Evolutionary conservation across 2,113 vertebrate genomes (phyloP).

Genomic region (Prietella phreatophila): DNA sequence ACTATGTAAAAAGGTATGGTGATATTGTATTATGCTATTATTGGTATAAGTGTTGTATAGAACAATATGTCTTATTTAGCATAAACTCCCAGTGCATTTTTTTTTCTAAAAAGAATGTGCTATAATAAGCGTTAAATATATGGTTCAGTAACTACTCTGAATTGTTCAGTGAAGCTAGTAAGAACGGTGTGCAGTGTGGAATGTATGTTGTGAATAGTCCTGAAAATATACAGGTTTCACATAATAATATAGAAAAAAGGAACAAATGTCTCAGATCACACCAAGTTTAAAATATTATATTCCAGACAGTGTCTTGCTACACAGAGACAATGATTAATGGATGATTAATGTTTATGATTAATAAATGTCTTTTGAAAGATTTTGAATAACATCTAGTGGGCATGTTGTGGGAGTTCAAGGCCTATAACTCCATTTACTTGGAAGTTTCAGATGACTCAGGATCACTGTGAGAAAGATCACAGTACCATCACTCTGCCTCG

Average conservation of each 20-base stretch:
- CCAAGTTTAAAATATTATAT: neutral
- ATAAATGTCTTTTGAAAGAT: neutral
- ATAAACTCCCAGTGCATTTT: neutral
- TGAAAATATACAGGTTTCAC: neutral
- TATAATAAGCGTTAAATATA: neutral
- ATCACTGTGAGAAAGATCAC: neutral
- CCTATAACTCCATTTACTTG: too few relatives aligned
- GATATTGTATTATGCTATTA: too few relatives aligned
- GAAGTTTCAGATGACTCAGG: neutral
- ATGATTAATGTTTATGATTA: neutral
- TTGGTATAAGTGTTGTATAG: neutral
- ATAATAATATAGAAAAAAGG: neutral
- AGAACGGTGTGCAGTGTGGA: neutral
- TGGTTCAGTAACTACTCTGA: neutral
- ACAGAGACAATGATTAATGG: neutral
- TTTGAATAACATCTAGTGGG: neutral
- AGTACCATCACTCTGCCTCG: neutral
- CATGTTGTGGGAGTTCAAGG: slow-evolving; percentile 3
- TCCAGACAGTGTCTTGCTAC: neutral
- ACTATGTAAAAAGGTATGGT: too few relatives aligned
- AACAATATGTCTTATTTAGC: neutral
- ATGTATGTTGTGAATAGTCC: neutral
- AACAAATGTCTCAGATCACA: neutral
- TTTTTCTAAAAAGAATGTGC: neutral
- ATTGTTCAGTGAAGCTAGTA: neutral